phyloP scores from a whole-genome alignment of 2,888 invertebrate genomes.

The Morinoia aosen region DNA sequence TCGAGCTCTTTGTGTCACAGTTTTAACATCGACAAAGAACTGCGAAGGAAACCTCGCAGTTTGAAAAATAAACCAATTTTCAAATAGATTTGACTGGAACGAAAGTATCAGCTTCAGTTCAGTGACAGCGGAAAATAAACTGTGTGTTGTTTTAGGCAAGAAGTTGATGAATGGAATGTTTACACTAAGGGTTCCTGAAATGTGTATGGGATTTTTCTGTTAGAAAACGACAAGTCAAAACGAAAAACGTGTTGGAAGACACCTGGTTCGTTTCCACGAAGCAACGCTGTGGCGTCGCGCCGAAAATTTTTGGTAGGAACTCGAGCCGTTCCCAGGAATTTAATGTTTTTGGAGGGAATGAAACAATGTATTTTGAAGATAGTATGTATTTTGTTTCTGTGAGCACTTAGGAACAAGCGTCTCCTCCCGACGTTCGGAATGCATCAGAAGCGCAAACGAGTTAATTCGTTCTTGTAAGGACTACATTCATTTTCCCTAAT shows the following conservation, averaged over 20 bases:
- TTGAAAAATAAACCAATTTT: neutral
- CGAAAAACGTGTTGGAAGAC: neutral
- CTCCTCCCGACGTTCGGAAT: no score
- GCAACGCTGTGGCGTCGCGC: neutral
- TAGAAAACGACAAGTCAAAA: neutral
- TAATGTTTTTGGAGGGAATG: neutral
- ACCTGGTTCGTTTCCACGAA: neutral
- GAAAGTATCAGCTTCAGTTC: neutral
- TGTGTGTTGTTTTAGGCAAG: neutral
- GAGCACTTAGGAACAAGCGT: no score
- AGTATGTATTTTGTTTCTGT: no score
- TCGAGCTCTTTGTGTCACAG: no score
- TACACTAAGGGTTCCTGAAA: neutral
- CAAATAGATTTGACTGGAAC: neutral
- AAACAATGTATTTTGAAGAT: neutral
- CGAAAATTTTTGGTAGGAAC: neutral
- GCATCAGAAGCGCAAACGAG: no score
- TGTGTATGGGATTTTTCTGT: neutral
- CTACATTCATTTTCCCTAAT: no score
- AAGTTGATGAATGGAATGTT: neutral
- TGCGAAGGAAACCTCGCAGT: no score
- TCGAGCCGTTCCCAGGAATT: neutral
- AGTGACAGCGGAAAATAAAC: neutral
- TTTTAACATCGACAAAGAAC: no score
- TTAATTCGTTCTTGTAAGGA: no score